phyloP scores from a whole-genome alignment of 2,888 invertebrate genomes.

The Mesoligia furuncula region DNA sequence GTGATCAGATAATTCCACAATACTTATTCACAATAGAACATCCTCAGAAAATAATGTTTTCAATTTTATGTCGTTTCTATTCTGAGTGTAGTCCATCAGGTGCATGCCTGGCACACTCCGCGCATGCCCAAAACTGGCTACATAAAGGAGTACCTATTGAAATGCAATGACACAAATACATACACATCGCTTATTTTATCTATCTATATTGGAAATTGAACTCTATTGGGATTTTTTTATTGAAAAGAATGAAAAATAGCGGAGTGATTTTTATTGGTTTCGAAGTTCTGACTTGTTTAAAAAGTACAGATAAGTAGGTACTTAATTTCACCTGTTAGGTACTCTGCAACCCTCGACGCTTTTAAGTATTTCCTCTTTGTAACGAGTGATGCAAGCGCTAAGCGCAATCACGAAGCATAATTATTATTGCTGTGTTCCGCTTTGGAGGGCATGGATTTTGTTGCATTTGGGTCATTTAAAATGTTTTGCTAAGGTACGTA shows the following conservation, averaged over 20 bases:
- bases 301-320: background rate
- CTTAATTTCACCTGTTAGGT: background rate
- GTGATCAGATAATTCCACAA: conserved; percentile 22
- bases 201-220: conserved; percentile 21
- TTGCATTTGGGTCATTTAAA: background rate
- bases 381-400: background rate
- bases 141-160: conserved; percentile 33
- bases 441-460: conserved; percentile 1
- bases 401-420: background rate
- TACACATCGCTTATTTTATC: conserved; percentile 32
- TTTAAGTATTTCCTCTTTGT: background rate
- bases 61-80: conserved; percentile 41
- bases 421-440: background rate
- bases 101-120: conserved; percentile 24
- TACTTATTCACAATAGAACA: conserved; percentile 24
- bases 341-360: background rate
- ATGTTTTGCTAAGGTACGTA: background rate
- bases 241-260: background rate
- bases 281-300: background rate
- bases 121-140: conserved; percentile 49
- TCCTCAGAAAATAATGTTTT: conserved; percentile 24
- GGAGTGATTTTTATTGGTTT: conserved; percentile 1
- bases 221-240: background rate
- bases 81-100: background rate
- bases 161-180: conserved; percentile 43